Evolutionary conservation across 2,888 invertebrate species (phyloP).

Genomic region (Mesodorylaimus sp.): DNA sequence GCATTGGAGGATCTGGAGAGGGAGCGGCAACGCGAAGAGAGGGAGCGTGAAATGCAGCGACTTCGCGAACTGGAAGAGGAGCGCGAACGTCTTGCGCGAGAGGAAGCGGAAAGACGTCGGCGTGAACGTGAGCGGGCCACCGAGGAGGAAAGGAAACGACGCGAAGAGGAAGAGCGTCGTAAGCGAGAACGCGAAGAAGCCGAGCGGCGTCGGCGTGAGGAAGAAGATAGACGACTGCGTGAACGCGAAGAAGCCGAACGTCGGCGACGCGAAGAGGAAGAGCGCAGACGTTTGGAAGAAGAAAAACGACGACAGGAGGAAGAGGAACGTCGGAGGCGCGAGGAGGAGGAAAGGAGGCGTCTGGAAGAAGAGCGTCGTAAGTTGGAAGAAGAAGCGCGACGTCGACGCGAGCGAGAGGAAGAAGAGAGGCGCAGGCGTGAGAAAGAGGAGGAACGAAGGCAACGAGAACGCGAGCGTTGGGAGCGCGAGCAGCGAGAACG

Average conservation of each 20-base stretch:
- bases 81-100: constrained; percentile 13
- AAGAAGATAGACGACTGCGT: background rate
- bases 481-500: background rate
- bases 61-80: constrained; percentile 11
- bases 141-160: constrained; percentile 5
- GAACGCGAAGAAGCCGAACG: constrained; percentile 22
- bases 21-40: constrained; percentile 21
- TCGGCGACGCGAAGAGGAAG: constrained; percentile 8
- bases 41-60: constrained; percentile 17
- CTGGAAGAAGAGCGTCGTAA: background rate
- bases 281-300: constrained; percentile 1
- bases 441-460: constrained; percentile 13
- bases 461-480: constrained; percentile 14
- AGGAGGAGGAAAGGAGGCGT: constrained; percentile 13
- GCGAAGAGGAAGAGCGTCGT: background rate
- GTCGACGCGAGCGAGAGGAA: constrained; percentile 9
- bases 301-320: constrained; percentile 12
- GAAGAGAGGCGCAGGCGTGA: constrained; percentile 5
- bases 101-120: constrained; percentile 5
- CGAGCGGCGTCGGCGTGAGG: constrained; percentile 9
- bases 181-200: background rate
- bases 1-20: too few species aligned
- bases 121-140: constrained; percentile 7
- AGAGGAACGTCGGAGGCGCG: constrained; percentile 14
- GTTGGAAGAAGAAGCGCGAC: constrained; percentile 9